A percentile compares a stretch with the other conserved stretches of the same genome.
These are phyloP conservation scores for Cyprinella venusta DNA, from an alignment of 2,797 vertebrate genomes.

Conservation along the genomic window DNA sequence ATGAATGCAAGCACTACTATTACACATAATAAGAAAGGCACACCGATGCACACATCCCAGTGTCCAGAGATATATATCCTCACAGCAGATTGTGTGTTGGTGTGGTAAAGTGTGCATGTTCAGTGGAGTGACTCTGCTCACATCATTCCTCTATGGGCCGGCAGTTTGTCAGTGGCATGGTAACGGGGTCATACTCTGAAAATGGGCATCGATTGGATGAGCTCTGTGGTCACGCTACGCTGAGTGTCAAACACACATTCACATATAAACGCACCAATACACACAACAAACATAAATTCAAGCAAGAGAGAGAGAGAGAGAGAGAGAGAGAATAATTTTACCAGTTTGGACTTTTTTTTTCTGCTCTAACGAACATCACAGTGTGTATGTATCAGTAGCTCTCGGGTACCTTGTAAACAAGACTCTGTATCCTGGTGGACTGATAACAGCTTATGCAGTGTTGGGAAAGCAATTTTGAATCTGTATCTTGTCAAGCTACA, in stretches of 20 bases:
- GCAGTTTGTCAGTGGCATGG: constrained; percentile 52
- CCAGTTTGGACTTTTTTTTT: background rate
- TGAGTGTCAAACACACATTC: constrained; percentile 54
- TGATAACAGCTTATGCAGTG: constrained; percentile 4
- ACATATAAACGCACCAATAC: constrained; percentile 41
- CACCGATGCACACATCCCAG: background rate
- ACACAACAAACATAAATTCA: constrained; percentile 31
- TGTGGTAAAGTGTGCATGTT: constrained; percentile 35
- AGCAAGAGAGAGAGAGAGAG: background rate
- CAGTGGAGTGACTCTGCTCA: constrained; percentile 44
- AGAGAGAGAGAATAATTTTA: background rate
- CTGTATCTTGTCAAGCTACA: background rate
- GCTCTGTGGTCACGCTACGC: constrained; percentile 55
- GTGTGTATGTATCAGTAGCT: constrained; percentile 6
- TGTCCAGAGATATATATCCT: constrained; percentile 1
- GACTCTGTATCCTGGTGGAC: background rate
- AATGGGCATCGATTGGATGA: constrained; percentile 62
- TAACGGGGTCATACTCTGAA: constrained; percentile 62
- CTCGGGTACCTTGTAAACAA: constrained; percentile 18
- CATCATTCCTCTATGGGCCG: constrained; percentile 47
- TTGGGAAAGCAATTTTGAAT: constrained; percentile 3
- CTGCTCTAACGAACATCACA: background rate
- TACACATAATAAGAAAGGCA: background rate
- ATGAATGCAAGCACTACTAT: constrained; percentile 1
- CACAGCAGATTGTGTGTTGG: constrained; percentile 20